A percentile compares a stretch with the other conserved stretches of the same genome.
phyloP scores from a whole-genome alignment of 2,113 vertebrate genomes.

The Martes martes region DNA sequence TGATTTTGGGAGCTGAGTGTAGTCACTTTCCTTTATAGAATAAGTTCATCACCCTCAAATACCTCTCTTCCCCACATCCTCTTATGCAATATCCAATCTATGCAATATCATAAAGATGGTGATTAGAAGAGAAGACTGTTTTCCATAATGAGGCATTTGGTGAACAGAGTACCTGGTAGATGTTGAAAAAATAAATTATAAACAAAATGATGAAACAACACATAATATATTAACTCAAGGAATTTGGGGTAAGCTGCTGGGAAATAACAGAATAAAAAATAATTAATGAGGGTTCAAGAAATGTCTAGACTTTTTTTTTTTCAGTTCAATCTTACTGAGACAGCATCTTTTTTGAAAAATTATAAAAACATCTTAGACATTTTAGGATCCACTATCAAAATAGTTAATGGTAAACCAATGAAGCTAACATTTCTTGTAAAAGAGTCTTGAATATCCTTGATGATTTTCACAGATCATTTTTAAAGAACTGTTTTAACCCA shows the following conservation, averaged over 20 bases:
- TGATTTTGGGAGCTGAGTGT: not conserved
- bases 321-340: not conserved
- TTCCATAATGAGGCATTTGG: conserved; percentile 6
- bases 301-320: not conserved
- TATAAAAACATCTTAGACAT: conserved; percentile 3
- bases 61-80: not conserved
- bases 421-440: not conserved
- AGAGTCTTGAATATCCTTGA: not conserved
- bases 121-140: not conserved
- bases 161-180: not conserved
- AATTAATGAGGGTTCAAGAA: not conserved
- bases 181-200: conserved; percentile 34
- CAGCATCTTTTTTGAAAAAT: not conserved
- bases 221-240: not conserved
- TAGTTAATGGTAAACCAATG: not conserved
- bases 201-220: not conserved
- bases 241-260: conserved; percentile 11
- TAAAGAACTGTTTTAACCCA: not conserved
- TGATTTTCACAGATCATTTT: not conserved
- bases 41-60: not conserved
- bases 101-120: not conserved
- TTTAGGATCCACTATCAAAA: not conserved
- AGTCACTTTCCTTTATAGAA: not conserved
- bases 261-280: not conserved
- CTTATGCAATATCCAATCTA: not conserved